phyloP scores from a whole-genome alignment of 2,113 vertebrate species.

The Capreolus pygargus region DNA sequence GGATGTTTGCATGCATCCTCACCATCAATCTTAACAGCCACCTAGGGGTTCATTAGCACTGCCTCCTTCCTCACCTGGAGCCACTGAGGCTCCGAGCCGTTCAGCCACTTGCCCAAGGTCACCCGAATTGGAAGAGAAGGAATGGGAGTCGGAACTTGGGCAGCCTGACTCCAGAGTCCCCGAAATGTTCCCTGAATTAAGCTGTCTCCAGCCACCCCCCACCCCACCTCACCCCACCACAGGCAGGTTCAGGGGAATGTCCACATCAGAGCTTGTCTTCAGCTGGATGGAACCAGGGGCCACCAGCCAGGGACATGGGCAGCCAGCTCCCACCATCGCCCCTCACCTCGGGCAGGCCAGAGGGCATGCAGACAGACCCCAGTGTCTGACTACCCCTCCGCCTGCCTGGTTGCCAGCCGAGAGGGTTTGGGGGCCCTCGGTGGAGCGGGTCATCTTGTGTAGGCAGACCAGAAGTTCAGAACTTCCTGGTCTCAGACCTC shows the following conservation, averaged over 20 bases:
- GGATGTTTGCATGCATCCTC: accelerated
- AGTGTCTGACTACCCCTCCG: accelerated
- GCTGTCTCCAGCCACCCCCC: neutral
- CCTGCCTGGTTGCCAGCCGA: neutral
- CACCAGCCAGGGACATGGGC: neutral
- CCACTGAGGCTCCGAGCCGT: neutral
- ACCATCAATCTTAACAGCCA: accelerated
- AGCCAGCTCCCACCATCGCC: neutral
- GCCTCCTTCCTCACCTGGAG: neutral
- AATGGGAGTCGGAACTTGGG: neutral
- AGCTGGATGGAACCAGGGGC: neutral
- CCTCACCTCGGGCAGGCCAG: neutral
- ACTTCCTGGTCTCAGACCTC: neutral
- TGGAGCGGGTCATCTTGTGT: neutral
- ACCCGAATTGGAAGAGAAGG: neutral
- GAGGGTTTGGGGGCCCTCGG: neutral
- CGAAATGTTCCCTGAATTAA: accelerated
- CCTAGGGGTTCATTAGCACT: accelerated
- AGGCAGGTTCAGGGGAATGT: neutral
- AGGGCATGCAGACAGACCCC: neutral
- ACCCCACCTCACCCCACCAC: neutral
- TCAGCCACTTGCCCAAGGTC: neutral
- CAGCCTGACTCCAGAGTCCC: neutral
- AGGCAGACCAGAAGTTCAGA: neutral
- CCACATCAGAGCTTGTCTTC: neutral